Base-by-base conservation (phyloP, 2,888 invertebrate species). In the Dryomyza anilis region DNA sequence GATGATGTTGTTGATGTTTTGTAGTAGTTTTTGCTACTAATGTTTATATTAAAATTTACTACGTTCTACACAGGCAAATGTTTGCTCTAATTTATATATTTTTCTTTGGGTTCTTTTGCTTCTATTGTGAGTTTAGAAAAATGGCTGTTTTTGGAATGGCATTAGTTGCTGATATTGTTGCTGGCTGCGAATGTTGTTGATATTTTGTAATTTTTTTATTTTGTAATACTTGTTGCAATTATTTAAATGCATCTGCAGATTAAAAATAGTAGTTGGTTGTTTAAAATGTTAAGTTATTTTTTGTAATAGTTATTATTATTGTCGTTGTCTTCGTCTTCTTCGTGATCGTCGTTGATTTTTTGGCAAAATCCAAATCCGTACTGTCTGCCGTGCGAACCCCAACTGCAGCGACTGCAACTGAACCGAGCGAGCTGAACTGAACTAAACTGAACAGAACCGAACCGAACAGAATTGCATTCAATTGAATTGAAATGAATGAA, bases 291-390 rank as follows among this genome's bases (percentile, higher is more conserved):
- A 43, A 23, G 56, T 56, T 4, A 6, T 55, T 43, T 23, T 46
- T n/a, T n/a, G n/a, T n/a, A n/a, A n/a, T n/a, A n/a, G n/a, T n/a
- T n/a, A n/a, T n/a, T n/a, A n/a, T 63, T 63, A 65, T 68, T 65
- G 63, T 60, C 58, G 57, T 60, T 67, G 30, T 30, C 6, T 33
- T 36, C 12, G 27, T 7, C 57, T 61, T 30, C 63, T 66, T 46
- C 63, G 69, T 67, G 58, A 63, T 71, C 69, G 71, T 66, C 68
- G 70, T 68, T 36, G 39, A 16, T 55, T 8, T 21, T 16, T 55
- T 36, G 33, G 55, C 21, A 21, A n/a, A 52, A 52, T 52, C 27
- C n/a, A 16, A 27, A 23, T 53, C 48, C 63, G 52, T 53, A 14
- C 21, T 53, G 43, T 36, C 63, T 46, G 46, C 33, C 46, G n/a